Evolutionary conservation across 2,888 invertebrate species (phyloP), one percentile per base, ranked within the genome.

Genomic region (Drosophila lacicola): DNA sequence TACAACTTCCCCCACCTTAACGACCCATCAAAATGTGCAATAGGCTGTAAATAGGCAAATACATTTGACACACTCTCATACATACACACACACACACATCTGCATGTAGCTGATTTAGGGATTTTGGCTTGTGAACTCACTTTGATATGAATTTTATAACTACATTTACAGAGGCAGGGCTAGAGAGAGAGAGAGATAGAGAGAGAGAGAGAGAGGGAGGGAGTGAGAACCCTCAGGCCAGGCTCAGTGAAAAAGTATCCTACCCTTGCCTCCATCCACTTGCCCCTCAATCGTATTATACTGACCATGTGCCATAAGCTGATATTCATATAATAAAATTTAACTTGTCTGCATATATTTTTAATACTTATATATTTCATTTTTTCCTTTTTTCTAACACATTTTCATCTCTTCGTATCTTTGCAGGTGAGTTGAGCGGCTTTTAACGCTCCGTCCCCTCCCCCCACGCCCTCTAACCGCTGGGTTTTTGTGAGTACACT

Each of bases 1-100:
- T 33, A 9, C 33, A 25, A 11, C 29, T 19, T 4, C 21, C 29
- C 29, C 37, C 47, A 57, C 46, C 34, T 49, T 57, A 70, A 61
- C 64, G 71, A 60, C 17, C 66, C 72, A 79, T 76, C 85, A 74
- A 88, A 83, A 82, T 88, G 83, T 88, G 86, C 83, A 88, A 85
- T 84, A 88, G 86, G 80, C 86, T 88, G 83, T 88, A 86, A 85
- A 86, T 88, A 88, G 88, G 87, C 83, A 85, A 84, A 84, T 85
- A 82, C 75, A 75, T 87, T 84, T 81, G 25, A 61, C 56, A 69
- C 21, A 72, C 70, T 60, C 61, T 61, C 47, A 58, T 9, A 47
- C 21, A 54, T 54, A 63, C 46, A 37, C 53, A 56, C 36, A 57
- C 13, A 37, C 5, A 55, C 50, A 55, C 19, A 62, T 36, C 3